Base-by-base conservation (phyloP, 1,140 invertebrate species). In the Anagrus nilaparvatae region DNA sequence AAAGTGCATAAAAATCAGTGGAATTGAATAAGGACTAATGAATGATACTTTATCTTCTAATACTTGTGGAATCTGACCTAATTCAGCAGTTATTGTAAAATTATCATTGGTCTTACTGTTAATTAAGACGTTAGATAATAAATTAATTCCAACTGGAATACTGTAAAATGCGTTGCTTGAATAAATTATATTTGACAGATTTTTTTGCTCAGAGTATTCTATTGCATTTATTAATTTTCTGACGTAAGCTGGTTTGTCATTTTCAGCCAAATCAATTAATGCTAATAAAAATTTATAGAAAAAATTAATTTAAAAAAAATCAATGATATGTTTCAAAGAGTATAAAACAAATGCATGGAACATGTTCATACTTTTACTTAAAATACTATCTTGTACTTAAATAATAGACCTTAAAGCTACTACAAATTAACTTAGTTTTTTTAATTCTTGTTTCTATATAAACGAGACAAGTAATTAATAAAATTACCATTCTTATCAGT, bases 71-170 rank as follows among this genome's bases (percentile, higher is more conserved):
- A 32, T 2, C 40, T 30, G 8, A 54, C 34, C 0, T 47, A 40
- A 2, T 42, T 40, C 2, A 61, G 64, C 17, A 69, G 51, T 33
- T 55, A 25, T 30, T 64, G 58, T 3, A 44, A 53, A 0, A 56
- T 56, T 5, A 55, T 56, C 38, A 6, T 58, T 50, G 5, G 48
- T 42, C 0, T 54, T 5, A 9, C 28, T 33, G 43, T 64, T 66
- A 10, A 64, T 23, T 6, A 67, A 21, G 0, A 56, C 34, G 32
- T 67, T 69, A 6, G 60, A 53, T 4, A 69, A 16, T 4, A 61
- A 35, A 49, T 69, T 63, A 0, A 67, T 20, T 7, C 59, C 60
- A 25, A 66, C 51, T 0, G 65, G 66, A 20, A 65, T 41, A 32
- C 64, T 56, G 5, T 58, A 58, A 13, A 51, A 34, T 3, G 62